Evolutionary conservation across 2,797 vertebrate genomes (phyloP), one percentile per base, ranked within the genome.

Genomic region (Oryzias sinensis): DNA sequence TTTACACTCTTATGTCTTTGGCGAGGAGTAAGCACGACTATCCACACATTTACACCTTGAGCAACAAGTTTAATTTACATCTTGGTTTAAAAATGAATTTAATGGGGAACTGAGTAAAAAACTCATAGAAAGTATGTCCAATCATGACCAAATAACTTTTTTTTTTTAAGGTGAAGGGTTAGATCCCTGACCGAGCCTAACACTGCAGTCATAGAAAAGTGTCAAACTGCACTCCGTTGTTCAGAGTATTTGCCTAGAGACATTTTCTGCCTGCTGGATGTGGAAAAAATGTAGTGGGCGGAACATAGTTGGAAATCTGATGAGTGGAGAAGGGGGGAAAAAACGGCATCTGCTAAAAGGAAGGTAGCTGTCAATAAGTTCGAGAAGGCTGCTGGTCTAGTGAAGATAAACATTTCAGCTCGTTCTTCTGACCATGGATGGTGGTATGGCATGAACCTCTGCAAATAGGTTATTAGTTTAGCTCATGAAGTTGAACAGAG

Each of bases 331-430:
- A 37, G 37, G 40, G 27, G 40, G 27, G 45, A 44, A 44, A 58
- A 52, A 24, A 58, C 17, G 62, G 15, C 65, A 22, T 27, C 45
- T 43, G 25, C 24, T 6, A 49, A 56, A 56, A 3, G 1, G 33
- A 53, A 43, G 49, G 55, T 58, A 62, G 53, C 50, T 46, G 2
- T 72, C 65, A 84, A 83, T 86, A 74, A 84, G 84, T 87, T 81
- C 76, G 83, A 83, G 87, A 69, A 83, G 74, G 58, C 72, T 65
- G 65, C 53, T 53, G 76, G 72, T 81, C 74, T 84, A 80, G 74
- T 66, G 78, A 72, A 85, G 75, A 86, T 91, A 83, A 87, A 85
- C 74, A 81, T 68, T 82, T 84, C 76, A 80, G 76, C 64, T 69
- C 29, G 48, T 53, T 68, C 56, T 51, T 63, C 58, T 79, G 76